Evolutionary conservation across 1,140 invertebrate species (phyloP).

Genomic region (Monomorium pharaonis): DNA sequence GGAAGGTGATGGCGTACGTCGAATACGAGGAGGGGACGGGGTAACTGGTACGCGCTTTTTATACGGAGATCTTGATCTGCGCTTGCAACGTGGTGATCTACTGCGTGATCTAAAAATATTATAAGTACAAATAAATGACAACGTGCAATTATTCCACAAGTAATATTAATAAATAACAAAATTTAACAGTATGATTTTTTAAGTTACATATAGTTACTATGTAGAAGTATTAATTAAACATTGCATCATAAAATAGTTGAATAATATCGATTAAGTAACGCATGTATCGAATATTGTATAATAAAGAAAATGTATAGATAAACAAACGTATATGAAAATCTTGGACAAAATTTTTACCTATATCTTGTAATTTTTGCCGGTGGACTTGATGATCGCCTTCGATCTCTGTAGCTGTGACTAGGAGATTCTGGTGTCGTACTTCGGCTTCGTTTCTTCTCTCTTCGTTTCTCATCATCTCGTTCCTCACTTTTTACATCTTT

Average conservation of each 20-base stretch:
- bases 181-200: background rate
- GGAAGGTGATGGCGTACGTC: slow-evolving; percentile 82
- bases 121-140: background rate
- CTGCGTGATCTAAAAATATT: slow-evolving; percentile 81
- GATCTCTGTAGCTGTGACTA: slow-evolving; percentile 78
- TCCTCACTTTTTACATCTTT: slow-evolving; percentile 82
- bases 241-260: background rate
- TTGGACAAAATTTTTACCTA: slow-evolving; percentile 71
- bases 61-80: slow-evolving; percentile 81
- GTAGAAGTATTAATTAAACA: background rate
- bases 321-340: slow-evolving; percentile 39
- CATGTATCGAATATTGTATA: background rate
- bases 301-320: background rate
- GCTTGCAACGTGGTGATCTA: slow-evolving; percentile 82
- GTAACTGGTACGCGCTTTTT: slow-evolving; percentile 82
- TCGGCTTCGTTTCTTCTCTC: slow-evolving; percentile 82
- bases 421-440: slow-evolving; percentile 82
- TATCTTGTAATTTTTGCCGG: slow-evolving; percentile 78
- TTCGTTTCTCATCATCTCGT: slow-evolving; percentile 81
- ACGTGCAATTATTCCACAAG: background rate
- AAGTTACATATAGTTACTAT: background rate
- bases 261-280: background rate
- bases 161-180: background rate
- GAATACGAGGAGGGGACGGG: slow-evolving; percentile 83
- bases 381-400: slow-evolving; percentile 80